Conservation (phyloP, 2,797 vertebrate species). For the Protonibea diacanthus region DNA sequence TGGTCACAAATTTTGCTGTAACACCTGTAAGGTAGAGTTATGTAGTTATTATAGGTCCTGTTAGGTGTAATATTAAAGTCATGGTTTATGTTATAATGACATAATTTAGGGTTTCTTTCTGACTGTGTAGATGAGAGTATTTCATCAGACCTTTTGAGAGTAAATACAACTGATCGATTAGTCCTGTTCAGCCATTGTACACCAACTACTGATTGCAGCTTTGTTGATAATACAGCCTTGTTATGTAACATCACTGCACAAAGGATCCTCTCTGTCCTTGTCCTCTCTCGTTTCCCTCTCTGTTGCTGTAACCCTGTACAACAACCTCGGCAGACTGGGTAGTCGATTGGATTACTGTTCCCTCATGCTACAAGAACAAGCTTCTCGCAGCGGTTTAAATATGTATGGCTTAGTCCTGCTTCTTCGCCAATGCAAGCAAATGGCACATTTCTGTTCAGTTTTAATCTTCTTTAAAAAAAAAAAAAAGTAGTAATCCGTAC, state of each 20-base stretch:
- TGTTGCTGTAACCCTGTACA: constrained; percentile 15
- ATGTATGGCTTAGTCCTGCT: constrained; percentile 7
- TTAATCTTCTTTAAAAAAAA: constrained; percentile 33
- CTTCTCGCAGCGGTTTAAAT: constrained; percentile 32
- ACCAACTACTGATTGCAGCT: constrained; percentile 9
- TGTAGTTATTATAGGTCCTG: not conserved
- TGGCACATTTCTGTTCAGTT: constrained; percentile 15
- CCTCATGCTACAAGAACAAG: constrained; percentile 18
- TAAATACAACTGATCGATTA: not conserved
- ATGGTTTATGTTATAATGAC: not conserved
- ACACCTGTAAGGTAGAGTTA: not conserved
- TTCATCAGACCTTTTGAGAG: not conserved
- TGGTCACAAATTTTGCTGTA: not conserved
- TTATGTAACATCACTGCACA: constrained; percentile 35
- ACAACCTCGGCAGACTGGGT: constrained; percentile 14
- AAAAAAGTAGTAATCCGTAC: constrained; percentile 41
- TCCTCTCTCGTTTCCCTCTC: constrained; percentile 8
- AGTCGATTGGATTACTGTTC: constrained; percentile 57
- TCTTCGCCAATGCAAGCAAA: constrained; percentile 30
- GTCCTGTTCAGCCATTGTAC: not conserved
- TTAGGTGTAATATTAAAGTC: not conserved
- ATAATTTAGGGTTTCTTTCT: not conserved
- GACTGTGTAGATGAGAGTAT: not conserved
- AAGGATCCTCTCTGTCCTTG: constrained; percentile 5
- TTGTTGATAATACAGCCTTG: constrained; percentile 16